phyloP scores from a whole-genome alignment of 2,113 vertebrate genomes.

The Brachyistius frenatus region DNA sequence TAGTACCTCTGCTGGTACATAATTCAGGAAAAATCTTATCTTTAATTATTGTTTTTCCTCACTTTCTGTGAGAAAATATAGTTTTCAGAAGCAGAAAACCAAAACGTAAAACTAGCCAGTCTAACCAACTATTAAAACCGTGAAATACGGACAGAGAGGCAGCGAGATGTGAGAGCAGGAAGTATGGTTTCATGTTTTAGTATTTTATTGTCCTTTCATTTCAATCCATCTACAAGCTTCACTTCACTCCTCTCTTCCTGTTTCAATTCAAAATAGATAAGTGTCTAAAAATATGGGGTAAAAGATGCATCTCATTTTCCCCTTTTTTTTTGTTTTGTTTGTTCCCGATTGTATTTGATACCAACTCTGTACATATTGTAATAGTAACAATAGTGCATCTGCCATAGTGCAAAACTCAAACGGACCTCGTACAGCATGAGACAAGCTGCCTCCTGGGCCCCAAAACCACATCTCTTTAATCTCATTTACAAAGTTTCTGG shows the following conservation, averaged over 20 bases:
- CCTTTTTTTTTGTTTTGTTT: constrained; percentile 19
- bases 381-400: constrained; percentile 64
- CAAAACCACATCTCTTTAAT: constrained; percentile 54
- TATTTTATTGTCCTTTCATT: constrained; percentile 70
- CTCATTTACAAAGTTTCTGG: constrained; percentile 69
- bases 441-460: constrained; percentile 49
- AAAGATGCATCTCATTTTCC: constrained; percentile 51
- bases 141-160: neutral
- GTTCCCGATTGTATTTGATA: constrained; percentile 58
- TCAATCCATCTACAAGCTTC: constrained; percentile 59
- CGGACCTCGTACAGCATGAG: constrained; percentile 41
- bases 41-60: too few relatives aligned
- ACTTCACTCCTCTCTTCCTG: constrained; percentile 39
- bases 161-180: neutral
- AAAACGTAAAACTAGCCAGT: neutral
- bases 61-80: too few relatives aligned
- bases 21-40: too few relatives aligned
- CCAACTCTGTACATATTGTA: constrained; percentile 62
- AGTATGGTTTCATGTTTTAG: constrained; percentile 46
- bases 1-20: too few relatives aligned
- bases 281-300: constrained; percentile 78
- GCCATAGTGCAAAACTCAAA: constrained; percentile 72
- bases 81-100: neutral
- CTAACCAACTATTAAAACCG: neutral
- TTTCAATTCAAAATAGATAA: constrained; percentile 71